These are phyloP conservation scores for Eretmochelys imbricata DNA, from an alignment of 2,113 vertebrate species.

Conservation along the genomic window DNA sequence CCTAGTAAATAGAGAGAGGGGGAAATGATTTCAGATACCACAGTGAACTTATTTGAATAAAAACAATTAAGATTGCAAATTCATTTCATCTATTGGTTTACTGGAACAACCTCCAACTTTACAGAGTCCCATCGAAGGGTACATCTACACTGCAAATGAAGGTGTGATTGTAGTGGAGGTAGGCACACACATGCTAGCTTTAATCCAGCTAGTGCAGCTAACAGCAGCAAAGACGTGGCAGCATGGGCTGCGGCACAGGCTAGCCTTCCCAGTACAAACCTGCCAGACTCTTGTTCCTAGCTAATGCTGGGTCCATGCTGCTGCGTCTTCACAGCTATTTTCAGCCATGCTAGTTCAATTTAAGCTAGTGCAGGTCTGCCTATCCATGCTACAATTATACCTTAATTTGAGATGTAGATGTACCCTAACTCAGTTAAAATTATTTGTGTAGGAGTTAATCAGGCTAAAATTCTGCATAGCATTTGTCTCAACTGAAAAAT, in stretches of 20 bases:
- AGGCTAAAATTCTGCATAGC: neutral
- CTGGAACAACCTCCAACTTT: neutral
- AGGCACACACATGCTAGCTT: neutral
- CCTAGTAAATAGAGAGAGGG: slow-evolving; percentile 78
- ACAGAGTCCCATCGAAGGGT: neutral
- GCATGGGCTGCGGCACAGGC: neutral
- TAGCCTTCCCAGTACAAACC: neutral
- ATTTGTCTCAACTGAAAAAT: neutral
- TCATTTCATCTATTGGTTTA: slow-evolving; percentile 20
- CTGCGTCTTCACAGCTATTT: neutral
- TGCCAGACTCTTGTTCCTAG: neutral
- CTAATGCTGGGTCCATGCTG: neutral
- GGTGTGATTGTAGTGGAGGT: neutral
- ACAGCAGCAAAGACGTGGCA: neutral
- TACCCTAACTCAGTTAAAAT: neutral
- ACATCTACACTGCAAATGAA: neutral
- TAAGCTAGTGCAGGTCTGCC: neutral
- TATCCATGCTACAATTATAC: neutral
- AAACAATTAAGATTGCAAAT: slow-evolving; percentile 20
- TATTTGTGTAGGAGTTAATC: neutral
- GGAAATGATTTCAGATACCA: slow-evolving; percentile 48
- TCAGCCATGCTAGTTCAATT: neutral
- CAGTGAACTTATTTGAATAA: neutral
- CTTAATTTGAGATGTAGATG: neutral
- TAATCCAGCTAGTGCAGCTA: neutral